A percentile compares a stretch with the other conserved stretches of the same genome.
These are phyloP conservation scores for Galleria mellonella DNA, from an alignment of 1,140 invertebrate genomes.

Conservation along the genomic window DNA sequence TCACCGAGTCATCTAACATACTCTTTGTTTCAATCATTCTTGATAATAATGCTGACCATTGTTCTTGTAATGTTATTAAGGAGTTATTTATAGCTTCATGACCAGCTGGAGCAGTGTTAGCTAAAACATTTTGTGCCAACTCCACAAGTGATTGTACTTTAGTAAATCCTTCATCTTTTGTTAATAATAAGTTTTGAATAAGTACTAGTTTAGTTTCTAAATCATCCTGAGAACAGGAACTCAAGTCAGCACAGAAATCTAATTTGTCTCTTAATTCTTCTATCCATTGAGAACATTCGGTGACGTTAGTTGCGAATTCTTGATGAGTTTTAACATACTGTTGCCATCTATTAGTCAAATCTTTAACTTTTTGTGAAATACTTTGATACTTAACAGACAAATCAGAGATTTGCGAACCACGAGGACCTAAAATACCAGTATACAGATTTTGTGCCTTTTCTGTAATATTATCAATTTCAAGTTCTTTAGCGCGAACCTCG, in stretches of 20 bases:
- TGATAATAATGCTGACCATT: slow-evolving; percentile 90
- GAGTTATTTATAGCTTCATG: slow-evolving; percentile 90
- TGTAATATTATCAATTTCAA: slow-evolving; percentile 94
- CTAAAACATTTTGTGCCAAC: slow-evolving; percentile 91
- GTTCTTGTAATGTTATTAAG: slow-evolving; percentile 88
- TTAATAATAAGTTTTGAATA: slow-evolving; percentile 89
- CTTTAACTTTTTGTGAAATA: slow-evolving; percentile 92
- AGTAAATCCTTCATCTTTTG: slow-evolving; percentile 93
- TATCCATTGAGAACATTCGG: slow-evolving; percentile 89
- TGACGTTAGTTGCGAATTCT: slow-evolving; percentile 87
- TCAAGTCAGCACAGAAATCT: slow-evolving; percentile 87
- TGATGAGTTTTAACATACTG: slow-evolving; percentile 92
- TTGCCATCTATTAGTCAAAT: slow-evolving; percentile 92
- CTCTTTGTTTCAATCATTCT: slow-evolving; percentile 93
- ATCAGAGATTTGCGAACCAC: slow-evolving; percentile 88
- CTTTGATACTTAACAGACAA: slow-evolving; percentile 93
- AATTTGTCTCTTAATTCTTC: slow-evolving; percentile 89
- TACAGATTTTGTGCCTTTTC: slow-evolving; percentile 91
- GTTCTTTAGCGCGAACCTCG: slow-evolving; percentile 91
- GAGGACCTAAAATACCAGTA: slow-evolving; percentile 77
- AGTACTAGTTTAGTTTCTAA: slow-evolving; percentile 88
- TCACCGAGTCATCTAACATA: slow-evolving; percentile 90
- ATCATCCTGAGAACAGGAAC: slow-evolving; percentile 87
- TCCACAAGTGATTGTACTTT: slow-evolving; percentile 92
- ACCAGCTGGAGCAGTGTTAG: slow-evolving; percentile 91